Conservation (phyloP, 2,113 vertebrate species). For the Lates calcarifer region DNA sequence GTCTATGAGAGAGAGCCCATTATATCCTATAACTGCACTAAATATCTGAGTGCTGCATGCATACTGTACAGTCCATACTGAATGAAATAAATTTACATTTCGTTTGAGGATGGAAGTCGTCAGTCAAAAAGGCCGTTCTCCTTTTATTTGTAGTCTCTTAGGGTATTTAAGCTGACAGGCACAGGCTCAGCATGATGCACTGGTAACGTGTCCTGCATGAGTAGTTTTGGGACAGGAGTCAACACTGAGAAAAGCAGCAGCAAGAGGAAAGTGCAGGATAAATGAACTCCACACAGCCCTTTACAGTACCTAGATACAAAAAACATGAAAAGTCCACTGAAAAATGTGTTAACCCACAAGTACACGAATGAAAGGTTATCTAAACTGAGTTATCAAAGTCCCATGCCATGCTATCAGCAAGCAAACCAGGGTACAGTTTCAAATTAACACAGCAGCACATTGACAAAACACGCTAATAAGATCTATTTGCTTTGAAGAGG, state of each 20-base stretch:
- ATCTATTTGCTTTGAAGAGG: constrained; percentile 69
- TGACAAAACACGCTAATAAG: constrained; percentile 68
- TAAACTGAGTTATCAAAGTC: constrained; percentile 39
- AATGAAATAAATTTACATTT: constrained; percentile 27
- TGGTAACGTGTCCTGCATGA: constrained; percentile 32
- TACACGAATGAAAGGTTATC: constrained; percentile 31
- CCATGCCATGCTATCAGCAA: not conserved
- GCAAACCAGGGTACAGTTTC: constrained; percentile 16
- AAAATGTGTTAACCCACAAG: constrained; percentile 20
- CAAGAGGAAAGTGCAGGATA: not conserved
- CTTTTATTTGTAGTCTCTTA: constrained; percentile 15
- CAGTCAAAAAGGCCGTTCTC: constrained; percentile 20
- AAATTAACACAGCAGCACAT: constrained; percentile 41
- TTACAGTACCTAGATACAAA: not conserved
- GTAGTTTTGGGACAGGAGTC: constrained; percentile 8
- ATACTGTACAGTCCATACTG: constrained; percentile 5
- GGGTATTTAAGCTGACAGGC: constrained; percentile 29
- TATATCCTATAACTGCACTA: constrained; percentile 10
- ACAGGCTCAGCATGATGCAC: constrained; percentile 21
- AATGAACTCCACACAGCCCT: not conserved
- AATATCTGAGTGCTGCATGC: not conserved
- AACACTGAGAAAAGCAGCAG: constrained; percentile 17
- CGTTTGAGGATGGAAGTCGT: constrained; percentile 1
- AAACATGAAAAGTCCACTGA: not conserved
- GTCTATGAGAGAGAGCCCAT: constrained; percentile 3